These are phyloP conservation scores for Thereva nobilitata DNA, from an alignment of 2,888 invertebrate species.

Conservation along the genomic window DNA sequence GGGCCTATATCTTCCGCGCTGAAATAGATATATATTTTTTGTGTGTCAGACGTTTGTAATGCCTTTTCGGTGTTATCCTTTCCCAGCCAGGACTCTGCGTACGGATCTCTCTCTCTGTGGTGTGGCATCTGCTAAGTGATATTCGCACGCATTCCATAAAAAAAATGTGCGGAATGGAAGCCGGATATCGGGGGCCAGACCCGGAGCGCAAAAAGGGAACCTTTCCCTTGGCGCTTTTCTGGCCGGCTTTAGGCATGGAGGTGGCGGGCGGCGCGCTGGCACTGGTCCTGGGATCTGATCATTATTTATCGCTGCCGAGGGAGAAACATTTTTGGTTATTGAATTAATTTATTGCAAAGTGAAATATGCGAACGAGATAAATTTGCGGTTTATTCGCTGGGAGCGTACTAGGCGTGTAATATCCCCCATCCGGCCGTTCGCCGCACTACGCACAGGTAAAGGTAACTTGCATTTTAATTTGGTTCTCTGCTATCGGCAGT, in stretches of 20 bases:
- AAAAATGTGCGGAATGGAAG: not conserved
- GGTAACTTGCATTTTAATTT: constrained; percentile 12
- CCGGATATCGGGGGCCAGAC: not conserved
- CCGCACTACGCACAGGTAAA: not conserved
- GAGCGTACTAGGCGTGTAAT: not conserved
- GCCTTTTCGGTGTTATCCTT: constrained; percentile 14
- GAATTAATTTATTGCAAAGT: constrained; percentile 26
- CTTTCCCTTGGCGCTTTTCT: not conserved
- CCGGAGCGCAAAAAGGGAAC: not conserved
- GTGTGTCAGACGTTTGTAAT: constrained; percentile 13
- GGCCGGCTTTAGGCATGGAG: not conserved
- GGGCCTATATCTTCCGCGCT: not conserved
- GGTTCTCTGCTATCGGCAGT: not conserved
- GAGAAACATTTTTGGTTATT: constrained; percentile 31
- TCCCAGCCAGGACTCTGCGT: not conserved
- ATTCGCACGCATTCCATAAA: constrained; percentile 1
- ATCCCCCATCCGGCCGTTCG: not conserved
- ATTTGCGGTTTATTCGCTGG: constrained; percentile 23
- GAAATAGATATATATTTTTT: constrained; percentile 2
- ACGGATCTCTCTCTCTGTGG: not conserved
- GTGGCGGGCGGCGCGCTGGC: not conserved
- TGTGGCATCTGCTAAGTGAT: not conserved
- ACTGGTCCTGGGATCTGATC: constrained; percentile 21
- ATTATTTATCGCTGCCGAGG: constrained; percentile 30
- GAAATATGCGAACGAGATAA: constrained; percentile 29